A percentile compares a stretch with the other conserved stretches of the same genome.
Evolutionary conservation across 2,113 vertebrate species (phyloP).

Genomic region (Bagarius yarrelli): DNA sequence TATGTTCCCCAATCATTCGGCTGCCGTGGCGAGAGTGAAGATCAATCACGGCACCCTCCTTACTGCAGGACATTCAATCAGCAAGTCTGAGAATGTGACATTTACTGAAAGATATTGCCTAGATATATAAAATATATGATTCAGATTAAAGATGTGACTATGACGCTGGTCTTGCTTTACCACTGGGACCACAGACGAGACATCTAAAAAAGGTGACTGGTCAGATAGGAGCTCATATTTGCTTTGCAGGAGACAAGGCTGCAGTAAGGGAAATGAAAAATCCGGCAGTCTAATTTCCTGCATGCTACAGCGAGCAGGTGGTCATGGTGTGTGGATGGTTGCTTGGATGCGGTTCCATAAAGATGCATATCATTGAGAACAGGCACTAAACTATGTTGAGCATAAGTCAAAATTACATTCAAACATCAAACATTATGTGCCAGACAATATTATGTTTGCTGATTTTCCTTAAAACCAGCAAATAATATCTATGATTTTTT

Average conservation of each 20-base stretch:
- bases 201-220: conserved; percentile 66
- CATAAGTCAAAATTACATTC: conserved; percentile 65
- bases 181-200: conserved; percentile 60
- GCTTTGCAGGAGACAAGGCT: conserved; percentile 65
- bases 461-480: conserved; percentile 5
- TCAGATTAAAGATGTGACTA: conserved; percentile 72
- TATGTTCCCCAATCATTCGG: conserved; percentile 39
- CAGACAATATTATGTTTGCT: conserved; percentile 1
- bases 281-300: conserved; percentile 72
- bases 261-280: conserved; percentile 75
- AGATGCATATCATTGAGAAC: conserved; percentile 70
- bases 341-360: conserved; percentile 48
- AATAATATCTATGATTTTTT: conserved; percentile 9
- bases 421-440: conserved; percentile 30
- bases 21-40: conserved; percentile 50
- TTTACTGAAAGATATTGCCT: conserved; percentile 59
- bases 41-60: conserved; percentile 64
- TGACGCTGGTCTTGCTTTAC: conserved; percentile 63
- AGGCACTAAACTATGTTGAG: conserved; percentile 59
- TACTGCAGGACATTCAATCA: conserved; percentile 48
- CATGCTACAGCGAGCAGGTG: conserved; percentile 53
- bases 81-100: conserved; percentile 61
- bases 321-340: background rate
- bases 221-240: conserved; percentile 66
- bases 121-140: conserved; percentile 69